Percentiles rank a stretch among this genome's conserved stretches.
phyloP scores from a whole-genome alignment of 2,888 invertebrate genomes.

The Anagyrus pseudococci region DNA sequence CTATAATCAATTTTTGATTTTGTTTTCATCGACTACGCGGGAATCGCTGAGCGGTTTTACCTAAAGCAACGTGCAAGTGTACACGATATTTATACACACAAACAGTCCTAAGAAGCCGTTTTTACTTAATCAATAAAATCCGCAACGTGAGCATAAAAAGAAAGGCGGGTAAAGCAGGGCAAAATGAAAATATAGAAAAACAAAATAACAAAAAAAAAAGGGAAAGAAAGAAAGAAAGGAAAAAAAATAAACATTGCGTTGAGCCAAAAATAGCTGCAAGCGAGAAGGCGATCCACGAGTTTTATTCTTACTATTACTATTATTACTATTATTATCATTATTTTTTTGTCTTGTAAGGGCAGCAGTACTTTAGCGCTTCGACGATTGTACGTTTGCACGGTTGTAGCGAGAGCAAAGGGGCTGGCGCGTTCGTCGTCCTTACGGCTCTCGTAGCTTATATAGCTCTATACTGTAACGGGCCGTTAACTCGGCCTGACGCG shows the following conservation, averaged over 20 bases:
- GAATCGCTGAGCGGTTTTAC: constrained; percentile 34
- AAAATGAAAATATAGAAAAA: constrained; percentile 4
- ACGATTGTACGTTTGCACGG: constrained; percentile 10
- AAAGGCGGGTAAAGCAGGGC: too few species aligned
- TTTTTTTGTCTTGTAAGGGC: constrained; percentile 34
- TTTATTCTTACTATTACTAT: too few species aligned
- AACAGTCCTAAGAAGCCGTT: too few species aligned
- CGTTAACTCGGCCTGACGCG: too few species aligned
- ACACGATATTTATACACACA: too few species aligned
- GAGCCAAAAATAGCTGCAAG: too few species aligned
- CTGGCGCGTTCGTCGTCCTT: neutral
- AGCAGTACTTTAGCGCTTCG: constrained; percentile 40
- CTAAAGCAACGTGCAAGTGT: neutral
- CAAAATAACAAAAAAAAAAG: neutral
- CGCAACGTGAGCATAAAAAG: too few species aligned
- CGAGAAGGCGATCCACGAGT: too few species aligned
- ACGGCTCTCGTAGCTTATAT: too few species aligned
- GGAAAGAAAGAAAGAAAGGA: constrained; percentile 1
- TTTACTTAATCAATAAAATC: constrained; percentile 39
- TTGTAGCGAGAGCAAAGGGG: neutral
- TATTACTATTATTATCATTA: neutral
- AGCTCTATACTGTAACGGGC: too few species aligned
- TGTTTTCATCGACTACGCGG: constrained; percentile 6
- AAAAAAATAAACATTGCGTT: neutral
- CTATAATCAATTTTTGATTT: too few species aligned